A percentile compares a stretch with the other conserved stretches of the same genome.
Evolutionary conservation across 2,888 invertebrate species (phyloP).

Genomic region (Dorcus parallelipipedus): DNA sequence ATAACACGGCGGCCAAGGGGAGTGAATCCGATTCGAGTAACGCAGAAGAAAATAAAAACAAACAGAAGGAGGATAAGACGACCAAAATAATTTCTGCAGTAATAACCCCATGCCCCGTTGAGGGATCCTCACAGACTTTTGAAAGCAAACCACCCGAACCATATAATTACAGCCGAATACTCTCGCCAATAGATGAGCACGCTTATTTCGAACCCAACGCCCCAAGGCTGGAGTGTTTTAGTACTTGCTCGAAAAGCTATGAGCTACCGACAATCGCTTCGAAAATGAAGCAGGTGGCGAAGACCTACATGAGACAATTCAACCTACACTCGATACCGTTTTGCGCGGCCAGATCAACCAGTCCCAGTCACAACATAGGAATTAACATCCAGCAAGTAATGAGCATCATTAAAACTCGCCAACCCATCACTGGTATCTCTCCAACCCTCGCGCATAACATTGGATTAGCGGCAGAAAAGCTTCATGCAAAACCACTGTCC

Average conservation of each 20-base stretch:
- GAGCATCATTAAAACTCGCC: constrained; percentile 41
- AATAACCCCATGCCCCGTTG: constrained; percentile 10
- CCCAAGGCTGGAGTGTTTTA: constrained; percentile 23
- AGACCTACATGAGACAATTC: constrained; percentile 50
- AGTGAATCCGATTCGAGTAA: constrained; percentile 42
- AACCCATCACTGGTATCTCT: constrained; percentile 43
- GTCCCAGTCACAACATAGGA: constrained; percentile 63
- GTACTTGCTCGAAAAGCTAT: constrained; percentile 46
- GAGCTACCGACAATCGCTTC: constrained; percentile 66
- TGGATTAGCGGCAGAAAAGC: constrained; percentile 44
- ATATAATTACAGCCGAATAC: constrained; percentile 4
- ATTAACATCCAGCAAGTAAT: constrained; percentile 61
- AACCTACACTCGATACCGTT: constrained; percentile 59
- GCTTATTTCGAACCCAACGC: constrained; percentile 30
- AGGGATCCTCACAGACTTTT: constrained; percentile 2
- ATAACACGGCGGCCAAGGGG: constrained; percentile 40
- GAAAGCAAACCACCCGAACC: not conserved
- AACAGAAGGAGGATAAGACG: constrained; percentile 5
- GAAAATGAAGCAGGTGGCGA: constrained; percentile 59
- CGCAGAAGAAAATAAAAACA: constrained; percentile 2
- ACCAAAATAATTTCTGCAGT: constrained; percentile 9
- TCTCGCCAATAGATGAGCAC: constrained; percentile 28
- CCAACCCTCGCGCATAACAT: constrained; percentile 49
- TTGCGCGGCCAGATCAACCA: constrained; percentile 58
- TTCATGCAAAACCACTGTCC: constrained; percentile 38